Evolutionary conservation across 2,113 vertebrate species (phyloP).

Genomic region (Saccopteryx leptura): DNA sequence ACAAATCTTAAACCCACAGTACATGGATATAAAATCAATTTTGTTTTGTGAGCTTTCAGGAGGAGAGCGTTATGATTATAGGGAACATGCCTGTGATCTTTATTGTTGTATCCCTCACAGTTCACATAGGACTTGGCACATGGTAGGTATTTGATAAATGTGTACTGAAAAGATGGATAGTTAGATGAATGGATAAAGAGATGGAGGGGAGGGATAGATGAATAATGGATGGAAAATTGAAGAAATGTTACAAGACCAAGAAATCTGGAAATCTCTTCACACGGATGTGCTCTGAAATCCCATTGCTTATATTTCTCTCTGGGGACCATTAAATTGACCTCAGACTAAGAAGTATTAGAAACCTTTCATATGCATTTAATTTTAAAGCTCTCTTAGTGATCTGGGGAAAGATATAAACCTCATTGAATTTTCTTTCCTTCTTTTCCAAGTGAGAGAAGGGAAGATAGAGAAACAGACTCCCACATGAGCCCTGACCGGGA

Average conservation of each 20-base stretch:
- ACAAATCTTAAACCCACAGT: background rate
- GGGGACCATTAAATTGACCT: background rate
- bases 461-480: too few relatives aligned
- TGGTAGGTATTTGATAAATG: background rate
- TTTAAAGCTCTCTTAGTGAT: background rate
- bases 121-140: background rate
- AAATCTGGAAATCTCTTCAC: slow-evolving; percentile 29
- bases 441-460: too few relatives aligned
- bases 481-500: too few relatives aligned
- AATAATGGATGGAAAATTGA: background rate
- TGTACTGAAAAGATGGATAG: background rate
- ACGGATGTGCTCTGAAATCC: background rate
- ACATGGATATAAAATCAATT: background rate
- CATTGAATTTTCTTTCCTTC: background rate
- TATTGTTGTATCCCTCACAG: background rate
- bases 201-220: background rate
- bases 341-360: background rate
- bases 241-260: background rate
- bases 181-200: background rate
- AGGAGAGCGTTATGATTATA: background rate
- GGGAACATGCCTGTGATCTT: background rate
- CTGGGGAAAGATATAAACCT: background rate
- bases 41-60: background rate
- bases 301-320: background rate
- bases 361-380: background rate